Conservation (phyloP, 2,113 vertebrate species). For the Nymphicus hollandicus region DNA sequence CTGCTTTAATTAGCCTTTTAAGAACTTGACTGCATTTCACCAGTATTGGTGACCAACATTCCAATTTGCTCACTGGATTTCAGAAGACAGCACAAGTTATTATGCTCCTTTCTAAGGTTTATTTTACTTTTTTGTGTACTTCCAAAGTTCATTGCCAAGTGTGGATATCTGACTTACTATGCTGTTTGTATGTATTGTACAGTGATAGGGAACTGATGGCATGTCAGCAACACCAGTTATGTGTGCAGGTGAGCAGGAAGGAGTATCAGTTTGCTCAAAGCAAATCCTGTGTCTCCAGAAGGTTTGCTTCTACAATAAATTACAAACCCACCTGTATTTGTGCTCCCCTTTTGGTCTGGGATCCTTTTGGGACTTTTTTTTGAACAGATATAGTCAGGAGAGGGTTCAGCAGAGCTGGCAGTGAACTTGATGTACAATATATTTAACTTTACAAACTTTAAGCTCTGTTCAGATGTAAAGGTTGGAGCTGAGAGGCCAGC, state of each 20-base stretch:
- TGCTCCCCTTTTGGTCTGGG: background rate
- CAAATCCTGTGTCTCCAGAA: background rate
- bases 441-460: background rate
- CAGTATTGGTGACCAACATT: background rate
- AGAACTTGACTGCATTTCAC: background rate
- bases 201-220: background rate
- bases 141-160: background rate
- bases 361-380: background rate
- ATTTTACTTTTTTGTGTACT: background rate
- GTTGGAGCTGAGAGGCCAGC: background rate
- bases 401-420: background rate
- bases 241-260: background rate
- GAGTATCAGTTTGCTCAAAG: background rate
- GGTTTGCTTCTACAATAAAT: background rate
- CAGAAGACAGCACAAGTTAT: background rate
- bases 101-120: background rate
- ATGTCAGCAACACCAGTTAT: background rate
- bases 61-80: background rate
- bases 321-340: background rate
- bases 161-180: accelerated
- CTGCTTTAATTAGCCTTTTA: background rate
- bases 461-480: background rate
- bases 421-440: background rate
- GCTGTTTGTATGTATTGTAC: accelerated
- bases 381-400: background rate